Evolutionary conservation across 2,888 invertebrate species (phyloP), one percentile per base, ranked within the genome.

Genomic region (Parasteatoda lunata): DNA sequence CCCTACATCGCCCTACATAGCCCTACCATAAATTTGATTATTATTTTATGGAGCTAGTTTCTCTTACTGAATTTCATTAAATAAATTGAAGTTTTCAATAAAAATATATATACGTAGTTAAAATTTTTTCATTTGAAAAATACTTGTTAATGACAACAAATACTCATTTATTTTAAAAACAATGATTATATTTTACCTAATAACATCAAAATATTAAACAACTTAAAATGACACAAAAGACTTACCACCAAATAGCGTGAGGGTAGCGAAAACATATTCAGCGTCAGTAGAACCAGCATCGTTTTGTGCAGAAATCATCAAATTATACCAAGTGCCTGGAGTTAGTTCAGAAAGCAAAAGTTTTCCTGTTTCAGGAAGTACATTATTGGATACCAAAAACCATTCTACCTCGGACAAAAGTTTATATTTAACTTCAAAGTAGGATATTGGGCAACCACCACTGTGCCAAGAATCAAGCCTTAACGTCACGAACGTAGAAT

Each of bases 271-370:
- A 93, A 97, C 97, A 91, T 97, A 97, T 93, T 97, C 96, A 88
- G 97, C 97, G 76, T 97, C 97, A 68, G 97, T 96, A 91, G 97
- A 97, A 77, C 98, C 98, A 88, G 98, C 98, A 91, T 97, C 97
- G 92, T 98, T 98, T 90, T 93, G 92, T 5, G 93, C 93, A 0
- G 97, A 97, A 66, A 98, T 96, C 89, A 96, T 94, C 89, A 98
- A 94, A 90, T 96, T 95, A 91, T 98, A 98, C 97, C 98, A 97
- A 9, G 96, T 96, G 45, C 97, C 98, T 0, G 98, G 97, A 91
- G 96, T 97, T 90, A 98, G 93, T 92, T 97, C 97, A 15, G 90
- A 89, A 11, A 97, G 96, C 92, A 97, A 97, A 11, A 90, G 78
- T 75, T 89, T 89, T 66, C 89, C 87, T 47, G 89, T 88, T 77